Percentiles rank a stretch among this genome's conserved stretches.
Evolutionary conservation across 2,113 vertebrate genomes (phyloP).

Genomic region (Heliornis fulica): DNA sequence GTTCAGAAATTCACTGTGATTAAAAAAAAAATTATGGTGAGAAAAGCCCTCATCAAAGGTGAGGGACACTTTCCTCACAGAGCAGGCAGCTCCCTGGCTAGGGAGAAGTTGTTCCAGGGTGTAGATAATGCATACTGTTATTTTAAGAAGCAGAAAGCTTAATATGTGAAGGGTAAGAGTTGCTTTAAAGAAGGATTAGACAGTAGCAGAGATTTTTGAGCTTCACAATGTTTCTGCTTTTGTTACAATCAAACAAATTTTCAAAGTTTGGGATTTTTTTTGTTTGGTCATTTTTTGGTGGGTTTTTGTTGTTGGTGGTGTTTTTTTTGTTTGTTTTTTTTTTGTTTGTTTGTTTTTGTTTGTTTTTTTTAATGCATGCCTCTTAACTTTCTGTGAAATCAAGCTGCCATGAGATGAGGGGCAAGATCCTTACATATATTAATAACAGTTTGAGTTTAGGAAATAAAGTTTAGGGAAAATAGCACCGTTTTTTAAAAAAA

Average conservation of each 20-base stretch:
- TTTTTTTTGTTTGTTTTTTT: too few species aligned
- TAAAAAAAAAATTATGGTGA: neutral
- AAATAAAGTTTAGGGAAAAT: neutral
- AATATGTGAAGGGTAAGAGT: neutral
- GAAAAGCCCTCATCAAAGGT: neutral
- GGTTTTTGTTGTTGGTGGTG: too few species aligned
- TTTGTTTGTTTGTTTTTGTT: too few species aligned
- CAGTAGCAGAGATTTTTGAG: neutral
- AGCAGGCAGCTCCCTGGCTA: neutral
- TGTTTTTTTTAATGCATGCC: neutral
- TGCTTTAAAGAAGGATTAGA: neutral
- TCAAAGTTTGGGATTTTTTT: neutral
- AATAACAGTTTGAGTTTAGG: neutral
- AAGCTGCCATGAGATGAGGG: neutral
- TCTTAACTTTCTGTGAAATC: neutral
- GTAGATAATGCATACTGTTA: neutral
- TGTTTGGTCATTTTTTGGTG: too few species aligned
- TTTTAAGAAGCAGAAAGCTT: neutral
- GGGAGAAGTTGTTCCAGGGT: neutral
- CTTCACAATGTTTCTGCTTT: neutral
- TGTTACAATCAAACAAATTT: neutral
- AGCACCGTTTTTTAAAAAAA: neutral
- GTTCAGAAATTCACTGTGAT: neutral
- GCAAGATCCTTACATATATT: neutral
- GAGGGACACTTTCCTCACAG: neutral